Evolutionary conservation across 2,797 vertebrate species (phyloP), one percentile per base, ranked within the genome.

Genomic region (Dipus sagitta): DNA sequence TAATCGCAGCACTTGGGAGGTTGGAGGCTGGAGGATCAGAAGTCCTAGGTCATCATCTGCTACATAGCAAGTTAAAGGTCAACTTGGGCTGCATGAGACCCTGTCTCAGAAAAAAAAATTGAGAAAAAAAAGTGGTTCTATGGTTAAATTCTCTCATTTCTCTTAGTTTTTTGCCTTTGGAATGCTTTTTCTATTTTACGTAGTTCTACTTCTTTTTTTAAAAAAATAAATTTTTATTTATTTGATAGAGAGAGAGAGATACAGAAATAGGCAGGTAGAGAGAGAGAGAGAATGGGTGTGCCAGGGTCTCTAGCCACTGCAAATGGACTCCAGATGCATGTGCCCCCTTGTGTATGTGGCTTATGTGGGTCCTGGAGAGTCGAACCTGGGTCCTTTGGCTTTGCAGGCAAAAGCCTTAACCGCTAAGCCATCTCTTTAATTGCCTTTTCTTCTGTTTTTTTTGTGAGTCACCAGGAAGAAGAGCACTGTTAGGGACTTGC

Each of bases 151-250:
- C 14, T 91, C 28, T 94, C 4, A 30, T 92, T 88, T 86, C 67
- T 93, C 88, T 88, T 54, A 75, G 54, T 91, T 88, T 60, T 24
- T 32, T 79, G 81, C 54, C 28, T 72, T 92, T 60, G 86, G 67
- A 84, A 38, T 74, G 26, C 15, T 13, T 47, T 67, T 82, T 24
- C 18, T 20, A 8, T 3, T 76, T 47, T 47, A 70, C 21, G 65
- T 71, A 30, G 26, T 67, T 76, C 75, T 88, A 38, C 20, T 79
- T 62, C 11, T 17, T 12, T n/a, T n/a, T n/a, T n/a, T n/a, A n/a
- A n/a, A n/a, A n/a, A n/a, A n/a, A n/a, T n/a, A n/a, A n/a, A n/a
- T n/a, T n/a, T n/a, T n/a, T n/a, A n/a, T n/a, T n/a, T n/a, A n/a
- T n/a, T n/a, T n/a, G n/a, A n/a, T n/a, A n/a, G n/a, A n/a, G n/a